Conservation (phyloP, 2,888 invertebrate genomes). For the Liodrosophila aerea region DNA sequence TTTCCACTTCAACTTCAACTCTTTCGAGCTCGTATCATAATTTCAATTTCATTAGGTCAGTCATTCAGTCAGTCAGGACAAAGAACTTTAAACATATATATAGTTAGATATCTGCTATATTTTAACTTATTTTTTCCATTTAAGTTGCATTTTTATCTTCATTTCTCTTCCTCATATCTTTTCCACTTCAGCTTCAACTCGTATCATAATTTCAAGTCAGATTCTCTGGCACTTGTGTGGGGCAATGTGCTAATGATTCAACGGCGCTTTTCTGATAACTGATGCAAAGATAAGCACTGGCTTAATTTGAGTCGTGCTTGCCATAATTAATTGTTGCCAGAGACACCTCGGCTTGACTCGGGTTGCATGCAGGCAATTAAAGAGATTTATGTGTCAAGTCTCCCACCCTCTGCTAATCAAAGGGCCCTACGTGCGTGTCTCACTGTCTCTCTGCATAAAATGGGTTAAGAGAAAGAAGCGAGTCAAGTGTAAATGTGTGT, state of each 20-base stretch:
- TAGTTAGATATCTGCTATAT: no score
- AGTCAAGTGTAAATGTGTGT: conserved; percentile 22
- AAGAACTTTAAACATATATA: no score
- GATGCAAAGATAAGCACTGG: conserved; percentile 45
- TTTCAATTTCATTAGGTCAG: no score
- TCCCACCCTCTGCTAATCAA: conserved; percentile 24
- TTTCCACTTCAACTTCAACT: no score
- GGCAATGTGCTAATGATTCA: conserved; percentile 39
- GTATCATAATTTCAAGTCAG: conserved; percentile 7
- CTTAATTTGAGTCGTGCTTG: conserved; percentile 45
- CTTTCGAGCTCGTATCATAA: no score
- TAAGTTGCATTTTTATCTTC: no score
- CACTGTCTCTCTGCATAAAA: conserved; percentile 29
- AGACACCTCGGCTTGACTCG: conserved; percentile 28
- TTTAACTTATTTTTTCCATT: no score
- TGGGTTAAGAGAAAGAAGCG: conserved; percentile 51
- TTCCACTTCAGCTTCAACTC: background rate
- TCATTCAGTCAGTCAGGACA: no score
- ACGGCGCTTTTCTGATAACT: conserved; percentile 32
- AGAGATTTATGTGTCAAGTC: conserved; percentile 54
- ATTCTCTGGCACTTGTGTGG: background rate
- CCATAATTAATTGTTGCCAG: conserved; percentile 51
- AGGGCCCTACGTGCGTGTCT: conserved; percentile 30
- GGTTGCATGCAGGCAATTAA: conserved; percentile 60
- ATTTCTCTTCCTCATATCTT: no score